These are phyloP conservation scores for Campaea margaritaria DNA, from an alignment of 2,888 invertebrate species.

Conservation along the genomic window DNA sequence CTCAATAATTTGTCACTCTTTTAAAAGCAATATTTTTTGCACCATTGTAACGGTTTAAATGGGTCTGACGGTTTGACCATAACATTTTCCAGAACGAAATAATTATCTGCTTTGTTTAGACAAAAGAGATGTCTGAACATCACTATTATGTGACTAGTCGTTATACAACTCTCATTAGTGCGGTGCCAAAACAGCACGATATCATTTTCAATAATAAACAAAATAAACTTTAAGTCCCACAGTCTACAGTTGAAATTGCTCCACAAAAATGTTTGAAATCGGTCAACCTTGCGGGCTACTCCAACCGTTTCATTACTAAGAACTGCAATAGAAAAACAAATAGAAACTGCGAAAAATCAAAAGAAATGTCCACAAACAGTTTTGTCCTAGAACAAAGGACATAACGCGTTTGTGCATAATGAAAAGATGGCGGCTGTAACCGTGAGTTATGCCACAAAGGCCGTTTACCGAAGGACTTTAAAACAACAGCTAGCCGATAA, in stretches of 20 bases:
- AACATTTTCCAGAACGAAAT: slow-evolving; percentile 54
- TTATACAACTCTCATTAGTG: slow-evolving; percentile 62
- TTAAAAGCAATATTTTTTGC: slow-evolving; percentile 34
- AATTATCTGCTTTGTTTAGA: slow-evolving; percentile 53
- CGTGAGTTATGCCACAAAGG: slow-evolving; percentile 35
- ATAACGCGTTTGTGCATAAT: slow-evolving; percentile 35
- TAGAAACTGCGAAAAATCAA: slow-evolving; percentile 35
- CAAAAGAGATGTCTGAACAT: slow-evolving; percentile 41
- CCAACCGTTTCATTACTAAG: slow-evolving; percentile 40
- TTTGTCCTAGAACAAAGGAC: slow-evolving; percentile 36
- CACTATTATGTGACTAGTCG: slow-evolving; percentile 44
- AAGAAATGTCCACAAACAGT: slow-evolving; percentile 41
- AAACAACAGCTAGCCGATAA: slow-evolving; percentile 54
- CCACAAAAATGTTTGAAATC: slow-evolving; percentile 25
- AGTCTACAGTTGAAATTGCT: slow-evolving; percentile 14
- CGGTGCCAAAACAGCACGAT: slow-evolving; percentile 71
- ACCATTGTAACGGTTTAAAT: slow-evolving; percentile 48
- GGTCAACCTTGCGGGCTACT: slow-evolving; percentile 42
- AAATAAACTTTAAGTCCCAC: slow-evolving; percentile 15
- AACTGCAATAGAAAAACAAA: slow-evolving; percentile 37
- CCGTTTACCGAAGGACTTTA: slow-evolving; percentile 36
- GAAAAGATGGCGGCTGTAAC: slow-evolving; percentile 21
- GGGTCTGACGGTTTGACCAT: slow-evolving; percentile 43
- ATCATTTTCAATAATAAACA: slow-evolving; percentile 16
- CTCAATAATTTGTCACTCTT: slow-evolving; percentile 27